Conservation (phyloP, 2,888 invertebrate species). For the Ptychoptera albimana region DNA sequence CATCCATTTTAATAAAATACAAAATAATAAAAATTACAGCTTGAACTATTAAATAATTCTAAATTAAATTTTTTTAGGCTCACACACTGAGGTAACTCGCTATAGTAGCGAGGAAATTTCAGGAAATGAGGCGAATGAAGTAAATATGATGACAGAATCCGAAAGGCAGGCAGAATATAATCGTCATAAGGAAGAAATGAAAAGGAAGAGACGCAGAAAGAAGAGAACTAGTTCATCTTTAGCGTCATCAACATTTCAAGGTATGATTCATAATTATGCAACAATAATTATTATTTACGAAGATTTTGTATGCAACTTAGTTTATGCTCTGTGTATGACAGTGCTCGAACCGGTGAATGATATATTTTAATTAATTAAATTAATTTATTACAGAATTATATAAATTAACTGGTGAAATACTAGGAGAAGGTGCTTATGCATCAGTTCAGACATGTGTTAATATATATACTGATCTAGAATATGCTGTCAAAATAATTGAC, state of each 20-base stretch:
- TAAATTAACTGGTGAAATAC: constrained; percentile 83
- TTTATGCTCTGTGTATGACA: neutral
- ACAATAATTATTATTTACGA: too few relatives aligned
- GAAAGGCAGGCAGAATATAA: constrained; percentile 41
- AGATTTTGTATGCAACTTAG: too few relatives aligned
- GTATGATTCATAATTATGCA: constrained; percentile 33
- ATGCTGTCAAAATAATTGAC: constrained; percentile 94
- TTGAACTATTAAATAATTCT: neutral
- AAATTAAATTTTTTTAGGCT: constrained; percentile 8
- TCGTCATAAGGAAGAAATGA: constrained; percentile 75
- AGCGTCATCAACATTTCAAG: constrained; percentile 82
- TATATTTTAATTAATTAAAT: neutral
- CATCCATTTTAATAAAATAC: too few relatives aligned
- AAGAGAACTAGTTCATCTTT: constrained; percentile 78
- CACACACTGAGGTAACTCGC: constrained; percentile 21
- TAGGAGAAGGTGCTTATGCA: constrained; percentile 94
- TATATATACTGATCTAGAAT: constrained; percentile 82
- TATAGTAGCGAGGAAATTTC: constrained; percentile 31
- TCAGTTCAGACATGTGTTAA: constrained; percentile 89
- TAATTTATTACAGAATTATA: constrained; percentile 62
- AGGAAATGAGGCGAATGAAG: constrained; percentile 29
- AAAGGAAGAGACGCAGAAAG: constrained; percentile 75
- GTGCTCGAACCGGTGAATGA: neutral
- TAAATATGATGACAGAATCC: constrained; percentile 23
- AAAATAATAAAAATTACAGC: too few relatives aligned